Evolutionary conservation across 1,140 invertebrate genomes (phyloP).

Genomic region (Telenomus remus): DNA sequence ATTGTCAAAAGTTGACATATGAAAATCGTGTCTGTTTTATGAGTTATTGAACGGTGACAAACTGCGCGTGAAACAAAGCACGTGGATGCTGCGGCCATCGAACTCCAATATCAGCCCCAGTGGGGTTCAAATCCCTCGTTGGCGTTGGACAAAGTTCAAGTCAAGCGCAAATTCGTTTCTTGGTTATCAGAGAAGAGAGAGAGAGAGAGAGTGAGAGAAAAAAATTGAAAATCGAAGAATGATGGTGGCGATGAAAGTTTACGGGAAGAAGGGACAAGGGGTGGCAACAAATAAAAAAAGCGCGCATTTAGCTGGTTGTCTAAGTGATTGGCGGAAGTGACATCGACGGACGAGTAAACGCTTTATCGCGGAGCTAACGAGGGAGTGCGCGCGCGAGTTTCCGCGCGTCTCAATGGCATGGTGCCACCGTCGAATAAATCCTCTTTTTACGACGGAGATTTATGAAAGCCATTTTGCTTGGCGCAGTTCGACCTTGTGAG

Average conservation of each 20-base stretch:
- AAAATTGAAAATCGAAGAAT: conserved; percentile 19
- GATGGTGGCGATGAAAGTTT: neutral
- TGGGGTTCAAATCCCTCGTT: conserved; percentile 9
- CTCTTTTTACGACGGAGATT: conserved; percentile 73
- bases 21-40: conserved; percentile 38
- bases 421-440: conserved; percentile 69
- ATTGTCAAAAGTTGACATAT: conserved; percentile 21
- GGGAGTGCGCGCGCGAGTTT: conserved; percentile 63
- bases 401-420: conserved; percentile 61
- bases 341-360: conserved; percentile 66
- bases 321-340: conserved; percentile 71
- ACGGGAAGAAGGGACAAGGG: neutral
- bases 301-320: conserved; percentile 38
- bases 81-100: conserved; percentile 22
- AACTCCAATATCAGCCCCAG: conserved; percentile 31
- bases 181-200: conserved; percentile 1
- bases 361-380: conserved; percentile 71
- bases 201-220: neutral
- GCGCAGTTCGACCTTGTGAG: conserved; percentile 31
- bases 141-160: conserved; percentile 9
- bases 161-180: conserved; percentile 25
- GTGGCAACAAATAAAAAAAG: conserved; percentile 38
- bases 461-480: conserved; percentile 70
- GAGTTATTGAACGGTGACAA: conserved; percentile 49
- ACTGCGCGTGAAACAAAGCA: conserved; percentile 20